Evolutionary conservation across 2,797 vertebrate genomes (phyloP), one percentile per base, ranked within the genome.

Genomic region (Xiphophorus birchmanni): DNA sequence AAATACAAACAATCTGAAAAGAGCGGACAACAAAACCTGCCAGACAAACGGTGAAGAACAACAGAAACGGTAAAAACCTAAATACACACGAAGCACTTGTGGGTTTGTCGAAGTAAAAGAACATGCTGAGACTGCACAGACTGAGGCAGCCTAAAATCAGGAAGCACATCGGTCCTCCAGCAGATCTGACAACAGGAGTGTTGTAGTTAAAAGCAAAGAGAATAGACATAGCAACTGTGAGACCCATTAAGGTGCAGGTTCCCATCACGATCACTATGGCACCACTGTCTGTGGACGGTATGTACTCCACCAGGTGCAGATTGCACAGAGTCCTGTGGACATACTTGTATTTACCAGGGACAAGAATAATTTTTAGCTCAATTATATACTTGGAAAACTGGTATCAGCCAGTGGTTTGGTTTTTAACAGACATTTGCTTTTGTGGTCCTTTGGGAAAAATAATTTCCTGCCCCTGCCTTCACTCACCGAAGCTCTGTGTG

Each of bases 1-100:
- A 98, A 87, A 97, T 93, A 78, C 94, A 95, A 78, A 97, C 86
- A 42, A 97, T 94, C 83, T 97, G 97, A 91, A 98, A 97, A 12
- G 96, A 96, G 44, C 95, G 96, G 0, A 97, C 95, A 0, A 92
- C 94, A 83, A 97, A 92, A 72, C 97, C 97, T 0, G 96, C 95
- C 0, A 97, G 89, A 89, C 96, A 97, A 32, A 94, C 5, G 0
- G 94, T 89, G 86, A 95, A 95, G 80, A 96, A 93, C 17, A 96
- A 93, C 17, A 82, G 0, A 23, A 96, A 97, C 4, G 96, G 84
- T 0, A 91, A 82, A 17, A 87, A 75, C 47, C 93, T 91, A 40
- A 97, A 73, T 48, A 95, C 56, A 83, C 97, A 97, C 0, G 17
- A 26, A 0, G 21, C 5, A 47, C 1, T 0, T 0, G 87, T 93